Evolutionary conservation across 2,797 vertebrate species (phyloP), one percentile per base, ranked within the genome.

Genomic region (Atherinosoma microstoma): DNA sequence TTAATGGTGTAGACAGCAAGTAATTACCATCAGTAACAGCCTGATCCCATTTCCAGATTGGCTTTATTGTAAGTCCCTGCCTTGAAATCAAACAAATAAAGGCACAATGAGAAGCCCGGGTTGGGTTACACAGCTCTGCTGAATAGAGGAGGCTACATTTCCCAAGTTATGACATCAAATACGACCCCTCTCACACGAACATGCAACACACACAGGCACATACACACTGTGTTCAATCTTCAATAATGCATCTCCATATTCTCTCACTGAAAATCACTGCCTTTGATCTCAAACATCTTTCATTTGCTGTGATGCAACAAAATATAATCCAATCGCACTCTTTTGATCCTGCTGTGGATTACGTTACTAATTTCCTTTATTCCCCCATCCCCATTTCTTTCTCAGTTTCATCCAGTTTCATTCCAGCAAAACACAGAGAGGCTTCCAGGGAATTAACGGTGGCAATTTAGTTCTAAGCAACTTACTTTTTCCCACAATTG

Each of bases 1-100:
- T 98, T 97, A 97, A 97, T 95, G 92, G 82, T 84, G 92, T 93
- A 92, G 95, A 95, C 91, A 95, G 92, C 92, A 89, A 92, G 95
- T 95, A 95, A 95, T 96, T 96, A 97, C 94, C 92, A 94, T 95
- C 92, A 88, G 92, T 96, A 92, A 93, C 90, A 88, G 91, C 80
- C 92, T 58, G 93, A 96, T 97, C 96, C 92, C 82, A 88, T 98
- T 97, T 97, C 96, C 93, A 91, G 91, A 92, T 92, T 90, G 88
- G 79, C 91, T 92, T 96, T 95, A 95, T 95, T 95, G 91, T 95
- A 94, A 89, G 83, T 82, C 85, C 87, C 78, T 89, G 89, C 85
- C 86, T 89, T 87, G 91, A 95, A 94, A 94, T 95, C 92, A 94
- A 96, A 95, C 96, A 98, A 97, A 96, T 95, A 94, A 88, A 60